Percentiles rank a stretch among this genome's conserved stretches.
These are phyloP conservation scores for Hetaerina titia DNA, from an alignment of 2,888 invertebrate genomes.

Conservation along the genomic window DNA sequence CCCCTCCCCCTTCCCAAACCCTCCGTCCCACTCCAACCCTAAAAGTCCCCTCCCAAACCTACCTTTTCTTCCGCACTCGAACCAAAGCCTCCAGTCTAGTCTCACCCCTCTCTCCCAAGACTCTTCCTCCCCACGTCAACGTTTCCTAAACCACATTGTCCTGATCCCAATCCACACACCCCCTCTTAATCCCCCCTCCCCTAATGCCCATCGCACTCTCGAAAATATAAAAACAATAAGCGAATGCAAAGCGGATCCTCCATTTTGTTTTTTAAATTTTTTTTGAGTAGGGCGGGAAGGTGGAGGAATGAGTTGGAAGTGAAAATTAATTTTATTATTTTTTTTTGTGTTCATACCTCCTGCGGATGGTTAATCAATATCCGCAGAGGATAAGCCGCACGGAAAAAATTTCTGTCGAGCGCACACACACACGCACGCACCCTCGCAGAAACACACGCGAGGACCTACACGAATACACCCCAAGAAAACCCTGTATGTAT, in stretches of 20 bases:
- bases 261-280: background rate
- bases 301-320: background rate
- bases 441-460: background rate
- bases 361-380: conserved; percentile 17
- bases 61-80: background rate
- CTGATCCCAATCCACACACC: background rate
- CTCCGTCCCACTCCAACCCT: background rate
- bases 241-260: background rate
- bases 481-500: no score
- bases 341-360: background rate
- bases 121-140: background rate
- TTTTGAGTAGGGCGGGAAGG: background rate
- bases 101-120: background rate
- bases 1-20: background rate
- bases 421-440: background rate
- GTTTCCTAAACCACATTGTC: background rate
- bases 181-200: no score
- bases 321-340: background rate
- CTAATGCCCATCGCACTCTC: background rate
- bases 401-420: background rate
- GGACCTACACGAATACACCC: background rate
- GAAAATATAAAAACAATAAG: background rate
- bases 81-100: background rate
- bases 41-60: background rate
- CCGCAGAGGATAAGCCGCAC: conserved; percentile 17